A percentile compares a stretch with the other conserved stretches of the same genome.
Conservation (phyloP, 2,888 invertebrate genomes). For the Drosophila greeni region DNA sequence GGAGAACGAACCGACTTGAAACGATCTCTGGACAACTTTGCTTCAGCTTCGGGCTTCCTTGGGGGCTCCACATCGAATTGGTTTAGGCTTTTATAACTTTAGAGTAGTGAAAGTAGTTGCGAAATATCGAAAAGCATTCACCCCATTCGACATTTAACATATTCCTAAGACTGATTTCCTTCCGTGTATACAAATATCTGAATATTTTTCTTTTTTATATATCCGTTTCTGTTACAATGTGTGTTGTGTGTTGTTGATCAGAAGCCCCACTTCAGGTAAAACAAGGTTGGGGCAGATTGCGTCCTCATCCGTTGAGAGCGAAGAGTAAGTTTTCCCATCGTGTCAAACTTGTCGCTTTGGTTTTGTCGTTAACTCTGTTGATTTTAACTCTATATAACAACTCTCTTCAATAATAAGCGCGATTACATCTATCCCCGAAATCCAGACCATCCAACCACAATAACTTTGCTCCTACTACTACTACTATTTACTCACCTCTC, state of each 20-base stretch:
- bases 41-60: slow-evolving; percentile 49
- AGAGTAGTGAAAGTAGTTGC: slow-evolving; percentile 51
- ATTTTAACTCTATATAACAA: slow-evolving; percentile 59
- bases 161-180: slow-evolving; percentile 10
- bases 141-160: slow-evolving; percentile 19
- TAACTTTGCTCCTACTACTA: slow-evolving; percentile 13
- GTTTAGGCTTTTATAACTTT: slow-evolving; percentile 59
- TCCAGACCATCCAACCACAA: slow-evolving; percentile 14
- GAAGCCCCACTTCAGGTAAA: slow-evolving; percentile 77
- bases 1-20: slow-evolving; percentile 15
- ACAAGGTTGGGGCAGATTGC: slow-evolving; percentile 76
- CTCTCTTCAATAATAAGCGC: slow-evolving; percentile 40
- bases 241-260: slow-evolving; percentile 64
- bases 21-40: slow-evolving; percentile 38
- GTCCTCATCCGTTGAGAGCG: slow-evolving; percentile 75
- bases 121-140: slow-evolving; percentile 40
- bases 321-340: slow-evolving; percentile 76
- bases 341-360: slow-evolving; percentile 59
- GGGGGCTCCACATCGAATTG: slow-evolving; percentile 54
- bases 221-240: slow-evolving; percentile 47
- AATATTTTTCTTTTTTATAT: slow-evolving; percentile 61
- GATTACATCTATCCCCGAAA: slow-evolving; percentile 36
- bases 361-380: slow-evolving; percentile 65
- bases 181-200: slow-evolving; percentile 44
- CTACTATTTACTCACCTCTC: slow-evolving; percentile 35